Conservation (phyloP, 1,140 invertebrate species). For the Cydia amplana region DNA sequence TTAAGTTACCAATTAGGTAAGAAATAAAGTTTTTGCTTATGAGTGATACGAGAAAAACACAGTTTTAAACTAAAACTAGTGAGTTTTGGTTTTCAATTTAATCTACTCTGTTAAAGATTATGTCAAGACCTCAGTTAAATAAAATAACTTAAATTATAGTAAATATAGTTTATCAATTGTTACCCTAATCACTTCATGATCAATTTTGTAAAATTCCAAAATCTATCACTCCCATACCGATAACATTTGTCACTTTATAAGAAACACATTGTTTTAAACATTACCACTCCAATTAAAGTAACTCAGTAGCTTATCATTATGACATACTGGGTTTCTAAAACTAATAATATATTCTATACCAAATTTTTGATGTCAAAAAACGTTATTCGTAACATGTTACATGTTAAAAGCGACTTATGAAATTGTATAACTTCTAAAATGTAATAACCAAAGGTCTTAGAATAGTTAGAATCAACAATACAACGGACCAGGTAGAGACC, state of each 20-base stretch:
- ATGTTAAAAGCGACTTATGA: neutral
- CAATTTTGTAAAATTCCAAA: too few species aligned
- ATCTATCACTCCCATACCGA: too few species aligned
- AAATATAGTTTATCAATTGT: too few species aligned
- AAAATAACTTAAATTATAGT: too few species aligned
- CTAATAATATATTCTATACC: neutral
- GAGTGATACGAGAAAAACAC: neutral
- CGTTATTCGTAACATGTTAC: neutral
- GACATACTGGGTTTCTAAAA: neutral
- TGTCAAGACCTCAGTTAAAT: too few species aligned
- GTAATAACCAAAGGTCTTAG: neutral
- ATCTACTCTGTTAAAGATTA: too few species aligned
- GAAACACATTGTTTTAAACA: too few species aligned
- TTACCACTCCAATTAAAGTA: too few species aligned
- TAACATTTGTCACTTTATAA: too few species aligned
- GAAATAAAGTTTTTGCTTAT: neutral
- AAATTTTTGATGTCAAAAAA: neutral
- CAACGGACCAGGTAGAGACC: neutral
- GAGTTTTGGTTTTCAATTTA: too few species aligned
- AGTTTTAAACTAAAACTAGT: too few species aligned
- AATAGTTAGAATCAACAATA: conserved; percentile 18
- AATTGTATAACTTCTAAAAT: neutral
- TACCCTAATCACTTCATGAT: too few species aligned
- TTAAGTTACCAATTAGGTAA: neutral
- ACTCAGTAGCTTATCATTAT: neutral